phyloP scores from a whole-genome alignment of 1,140 invertebrate genomes.

The Maconellicoccus hirsutus region DNA sequence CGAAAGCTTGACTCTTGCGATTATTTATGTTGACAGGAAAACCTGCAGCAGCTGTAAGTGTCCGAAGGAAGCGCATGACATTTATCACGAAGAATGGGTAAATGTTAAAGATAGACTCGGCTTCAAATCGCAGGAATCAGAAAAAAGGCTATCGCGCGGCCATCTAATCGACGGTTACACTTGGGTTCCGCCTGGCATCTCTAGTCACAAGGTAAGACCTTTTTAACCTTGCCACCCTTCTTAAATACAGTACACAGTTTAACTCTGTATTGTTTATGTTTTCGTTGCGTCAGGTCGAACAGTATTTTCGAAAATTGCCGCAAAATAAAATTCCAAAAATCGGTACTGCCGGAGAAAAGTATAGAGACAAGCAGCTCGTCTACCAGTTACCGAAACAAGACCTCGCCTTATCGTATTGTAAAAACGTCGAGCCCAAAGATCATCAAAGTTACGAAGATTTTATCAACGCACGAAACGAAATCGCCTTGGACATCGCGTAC shows the following conservation, averaged over 20 bases:
- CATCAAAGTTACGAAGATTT: slow-evolving; percentile 75
- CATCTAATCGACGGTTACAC: slow-evolving; percentile 48
- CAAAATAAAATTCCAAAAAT: slow-evolving; percentile 62
- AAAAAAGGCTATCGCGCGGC: slow-evolving; percentile 31
- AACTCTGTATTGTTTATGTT: too few relatives aligned
- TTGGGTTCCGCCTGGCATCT: slow-evolving; percentile 70
- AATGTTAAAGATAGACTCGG: slow-evolving; percentile 68
- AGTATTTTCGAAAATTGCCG: slow-evolving; percentile 63
- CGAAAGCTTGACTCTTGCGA: too few relatives aligned
- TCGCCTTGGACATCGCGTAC: slow-evolving; percentile 85
- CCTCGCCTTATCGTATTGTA: slow-evolving; percentile 74
- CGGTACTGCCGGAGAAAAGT: slow-evolving; percentile 62
- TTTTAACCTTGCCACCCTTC: too few relatives aligned
- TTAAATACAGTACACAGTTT: too few relatives aligned
- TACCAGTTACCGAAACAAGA: slow-evolving; percentile 90
- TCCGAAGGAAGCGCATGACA: slow-evolving; percentile 68
- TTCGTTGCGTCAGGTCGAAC: slow-evolving; percentile 40
- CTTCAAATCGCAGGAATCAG: slow-evolving; percentile 44
- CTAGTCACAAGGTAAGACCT: slow-evolving; percentile 42
- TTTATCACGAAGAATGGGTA: slow-evolving; percentile 77
- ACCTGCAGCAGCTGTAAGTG: slow-evolving; percentile 81
- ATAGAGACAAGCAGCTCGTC: slow-evolving; percentile 69
- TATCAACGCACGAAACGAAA: slow-evolving; percentile 80
- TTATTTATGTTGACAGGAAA: slow-evolving; percentile 45
- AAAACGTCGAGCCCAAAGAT: slow-evolving; percentile 66